Percentiles rank a stretch among this genome's conserved stretches.
Conservation (phyloP, 2,888 invertebrate species). For the Rambutsinella grinnellia region DNA sequence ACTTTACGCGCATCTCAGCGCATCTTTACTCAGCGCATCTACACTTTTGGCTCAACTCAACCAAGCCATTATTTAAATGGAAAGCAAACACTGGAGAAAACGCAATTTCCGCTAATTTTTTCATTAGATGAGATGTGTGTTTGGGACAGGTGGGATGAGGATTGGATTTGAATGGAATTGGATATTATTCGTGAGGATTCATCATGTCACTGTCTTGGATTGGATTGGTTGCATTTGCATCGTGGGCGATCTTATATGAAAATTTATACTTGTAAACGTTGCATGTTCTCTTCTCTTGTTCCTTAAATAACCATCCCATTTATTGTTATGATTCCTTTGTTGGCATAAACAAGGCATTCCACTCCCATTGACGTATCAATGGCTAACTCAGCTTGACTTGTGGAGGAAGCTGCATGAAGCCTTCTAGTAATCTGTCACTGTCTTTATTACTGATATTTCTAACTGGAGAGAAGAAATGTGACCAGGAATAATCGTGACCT, state of each 20-base stretch:
- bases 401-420: conserved; percentile 43
- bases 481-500: conserved; percentile 50
- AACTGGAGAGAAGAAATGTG: conserved; percentile 48
- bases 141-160: conserved; percentile 1
- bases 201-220: conserved; percentile 36
- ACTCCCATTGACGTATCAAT: conserved; percentile 50
- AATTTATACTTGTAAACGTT: too few relatives aligned
- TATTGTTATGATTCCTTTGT: too few relatives aligned
- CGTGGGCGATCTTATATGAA: conserved; percentile 45
- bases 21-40: too few relatives aligned
- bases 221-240: conserved; percentile 30
- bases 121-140: background rate
- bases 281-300: too few relatives aligned
- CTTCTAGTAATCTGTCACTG: conserved; percentile 53
- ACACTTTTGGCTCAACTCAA: too few relatives aligned
- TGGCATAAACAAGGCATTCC: conserved; percentile 18
- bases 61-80: conserved; percentile 51
- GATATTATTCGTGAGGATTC: conserved; percentile 37
- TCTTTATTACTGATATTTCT: conserved; percentile 53
- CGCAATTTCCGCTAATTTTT: conserved; percentile 1
- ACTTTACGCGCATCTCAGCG: too few relatives aligned
- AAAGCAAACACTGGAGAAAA: conserved; percentile 35
- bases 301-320: too few relatives aligned
- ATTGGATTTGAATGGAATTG: too few relatives aligned
- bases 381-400: conserved; percentile 37